A percentile compares a stretch with the other conserved stretches of the same genome.
phyloP scores from a whole-genome alignment of 2,888 invertebrate species.

The Epirrita christyi region DNA sequence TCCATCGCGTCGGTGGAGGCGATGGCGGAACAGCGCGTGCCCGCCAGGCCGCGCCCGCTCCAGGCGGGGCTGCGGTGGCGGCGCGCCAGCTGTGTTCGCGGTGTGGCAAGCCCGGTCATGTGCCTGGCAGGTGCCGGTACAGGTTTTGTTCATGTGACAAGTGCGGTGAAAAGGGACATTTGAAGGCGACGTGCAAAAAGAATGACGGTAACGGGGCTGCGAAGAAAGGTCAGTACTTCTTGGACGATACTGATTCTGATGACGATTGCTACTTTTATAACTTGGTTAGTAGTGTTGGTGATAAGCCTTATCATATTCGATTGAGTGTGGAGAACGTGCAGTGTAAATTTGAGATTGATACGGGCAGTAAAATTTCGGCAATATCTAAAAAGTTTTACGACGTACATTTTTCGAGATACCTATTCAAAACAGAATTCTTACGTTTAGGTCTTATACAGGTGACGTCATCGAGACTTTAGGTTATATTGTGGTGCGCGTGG shows the following conservation, averaged over 20 bases:
- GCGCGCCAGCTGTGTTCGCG: conserved; percentile 26
- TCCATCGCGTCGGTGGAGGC: conserved; percentile 12
- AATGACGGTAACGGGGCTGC: conserved; percentile 13
- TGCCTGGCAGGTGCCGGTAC: conserved; percentile 36
- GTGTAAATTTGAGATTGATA: conserved; percentile 36
- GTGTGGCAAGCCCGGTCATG: conserved; percentile 32
- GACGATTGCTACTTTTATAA: conserved; percentile 12
- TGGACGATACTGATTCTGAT: conserved; percentile 6
- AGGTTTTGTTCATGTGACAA: conserved; percentile 35
- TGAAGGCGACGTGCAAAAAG: conserved; percentile 40
- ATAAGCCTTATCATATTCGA: conserved; percentile 24
- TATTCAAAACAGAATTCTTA: too few relatives aligned
- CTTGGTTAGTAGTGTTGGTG: conserved; percentile 17
- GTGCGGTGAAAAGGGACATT: conserved; percentile 35
- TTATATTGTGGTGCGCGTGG: not conserved
- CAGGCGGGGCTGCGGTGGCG: conserved; percentile 1
- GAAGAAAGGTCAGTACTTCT: conserved; percentile 21
- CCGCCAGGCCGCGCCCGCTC: too few relatives aligned
- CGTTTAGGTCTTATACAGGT: not conserved
- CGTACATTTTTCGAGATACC: conserved; percentile 9
- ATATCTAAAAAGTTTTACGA: conserved; percentile 34
- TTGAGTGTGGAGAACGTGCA: conserved; percentile 22
- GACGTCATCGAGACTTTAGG: not conserved
- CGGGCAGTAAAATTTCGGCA: conserved; percentile 35
- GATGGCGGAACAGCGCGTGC: too few relatives aligned